Conservation (phyloP, 2,113 vertebrate species). For the Steatornis caripensis region DNA sequence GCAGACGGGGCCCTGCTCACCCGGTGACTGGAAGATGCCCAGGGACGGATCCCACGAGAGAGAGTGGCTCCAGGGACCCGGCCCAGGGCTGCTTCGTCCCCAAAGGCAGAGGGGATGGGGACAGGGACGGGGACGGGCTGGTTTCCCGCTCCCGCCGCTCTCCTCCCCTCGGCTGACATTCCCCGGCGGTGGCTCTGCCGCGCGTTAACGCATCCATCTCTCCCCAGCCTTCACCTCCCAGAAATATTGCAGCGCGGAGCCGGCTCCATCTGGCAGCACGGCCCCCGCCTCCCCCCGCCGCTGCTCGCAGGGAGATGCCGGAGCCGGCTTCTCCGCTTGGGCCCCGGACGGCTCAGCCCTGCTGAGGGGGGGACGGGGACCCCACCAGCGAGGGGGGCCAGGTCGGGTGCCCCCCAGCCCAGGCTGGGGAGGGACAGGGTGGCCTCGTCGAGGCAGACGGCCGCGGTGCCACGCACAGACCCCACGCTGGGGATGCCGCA, state of each 20-base stretch:
- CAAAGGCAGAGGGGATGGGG: background rate
- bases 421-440: accelerated
- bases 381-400: accelerated
- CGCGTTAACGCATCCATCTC: conserved; percentile 54
- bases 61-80: background rate
- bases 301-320: background rate
- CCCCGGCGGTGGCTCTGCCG: conserved; percentile 19
- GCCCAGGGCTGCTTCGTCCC: background rate
- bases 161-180: background rate
- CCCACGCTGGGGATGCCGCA: background rate
- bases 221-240: conserved; percentile 58
- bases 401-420: background rate
- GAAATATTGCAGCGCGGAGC: conserved; percentile 55
- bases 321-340: background rate
- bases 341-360: background rate
- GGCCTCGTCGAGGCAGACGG: background rate
- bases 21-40: background rate
- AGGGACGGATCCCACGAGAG: background rate
- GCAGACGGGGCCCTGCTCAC: background rate
- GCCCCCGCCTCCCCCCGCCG: conserved; percentile 26
- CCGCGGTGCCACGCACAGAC: accelerated
- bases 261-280: conserved; percentile 54
- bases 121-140: background rate
- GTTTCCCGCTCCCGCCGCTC: background rate
- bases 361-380: background rate